Evolutionary conservation across 2,888 invertebrate genomes (phyloP).

Genomic region (Cremastinae sp.): DNA sequence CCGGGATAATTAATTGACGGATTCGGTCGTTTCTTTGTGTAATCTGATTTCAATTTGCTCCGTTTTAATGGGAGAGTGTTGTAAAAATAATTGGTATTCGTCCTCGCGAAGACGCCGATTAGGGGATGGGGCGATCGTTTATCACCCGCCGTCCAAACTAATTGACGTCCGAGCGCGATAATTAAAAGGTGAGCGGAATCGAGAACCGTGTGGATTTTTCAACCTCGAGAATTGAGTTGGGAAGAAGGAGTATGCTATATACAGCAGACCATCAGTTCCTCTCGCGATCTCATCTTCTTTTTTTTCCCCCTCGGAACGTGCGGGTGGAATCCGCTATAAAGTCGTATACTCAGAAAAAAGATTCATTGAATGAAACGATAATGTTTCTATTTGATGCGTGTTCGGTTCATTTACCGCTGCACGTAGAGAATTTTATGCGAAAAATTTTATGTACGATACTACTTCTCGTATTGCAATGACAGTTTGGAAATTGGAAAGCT

Average conservation of each 20-base stretch:
- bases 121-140: conserved; percentile 41
- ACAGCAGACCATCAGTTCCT: too few relatives aligned
- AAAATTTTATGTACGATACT: neutral
- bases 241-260: neutral
- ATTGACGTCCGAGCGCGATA: conserved; percentile 60
- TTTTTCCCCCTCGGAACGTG: conserved; percentile 7
- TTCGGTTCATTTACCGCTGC: too few relatives aligned
- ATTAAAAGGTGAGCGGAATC: conserved; percentile 60
- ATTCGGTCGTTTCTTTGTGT: too few relatives aligned
- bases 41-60: too few relatives aligned
- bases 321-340: neutral
- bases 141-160: conserved; percentile 47
- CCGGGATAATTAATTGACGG: too few relatives aligned
- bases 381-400: too few relatives aligned
- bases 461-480: too few relatives aligned
- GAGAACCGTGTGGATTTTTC: conserved; percentile 43
- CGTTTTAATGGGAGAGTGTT: neutral
- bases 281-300: conserved; percentile 21
- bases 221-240: conserved; percentile 5
- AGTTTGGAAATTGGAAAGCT: too few relatives aligned
- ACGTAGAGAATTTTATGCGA: too few relatives aligned
- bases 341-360: too few relatives aligned
- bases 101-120: neutral
- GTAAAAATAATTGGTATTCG: neutral
- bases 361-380: too few relatives aligned